phyloP scores from a whole-genome alignment of 1,140 invertebrate species.

The Bombyx mandarina region DNA sequence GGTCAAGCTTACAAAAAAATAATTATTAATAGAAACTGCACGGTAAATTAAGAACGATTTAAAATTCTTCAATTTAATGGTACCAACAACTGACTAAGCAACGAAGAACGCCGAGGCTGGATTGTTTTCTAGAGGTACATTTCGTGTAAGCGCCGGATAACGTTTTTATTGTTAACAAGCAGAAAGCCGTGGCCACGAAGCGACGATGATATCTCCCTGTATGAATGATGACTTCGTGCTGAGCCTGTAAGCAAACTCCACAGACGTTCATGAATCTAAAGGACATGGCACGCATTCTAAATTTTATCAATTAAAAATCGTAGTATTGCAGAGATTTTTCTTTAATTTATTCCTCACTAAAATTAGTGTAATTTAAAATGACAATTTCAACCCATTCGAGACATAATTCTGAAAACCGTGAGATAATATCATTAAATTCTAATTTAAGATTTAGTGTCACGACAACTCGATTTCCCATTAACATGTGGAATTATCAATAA shows the following conservation, averaged over 20 bases:
- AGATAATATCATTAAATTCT: no score
- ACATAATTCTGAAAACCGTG: no score
- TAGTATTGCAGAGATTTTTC: constrained; percentile 26
- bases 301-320: no score
- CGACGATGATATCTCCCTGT: constrained; percentile 64
- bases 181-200: constrained; percentile 47
- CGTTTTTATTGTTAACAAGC: constrained; percentile 70
- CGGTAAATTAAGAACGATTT: constrained; percentile 1
- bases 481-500: constrained; percentile 8
- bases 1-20: no score
- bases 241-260: constrained; percentile 46
- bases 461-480: constrained; percentile 2
- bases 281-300: constrained; percentile 52
- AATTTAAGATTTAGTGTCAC: no score
- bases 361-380: background rate
- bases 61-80: background rate
- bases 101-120: constrained; percentile 16
- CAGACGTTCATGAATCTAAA: constrained; percentile 43
- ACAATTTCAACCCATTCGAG: no score
- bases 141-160: constrained; percentile 58
- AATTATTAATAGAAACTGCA: no score
- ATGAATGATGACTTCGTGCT: constrained; percentile 70
- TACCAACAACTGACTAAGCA: constrained; percentile 1
- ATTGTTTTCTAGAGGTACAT: constrained; percentile 50
- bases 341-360: background rate